Evolutionary conservation across 1,140 invertebrate genomes (phyloP).

Genomic region (Drosophila pachea): DNA sequence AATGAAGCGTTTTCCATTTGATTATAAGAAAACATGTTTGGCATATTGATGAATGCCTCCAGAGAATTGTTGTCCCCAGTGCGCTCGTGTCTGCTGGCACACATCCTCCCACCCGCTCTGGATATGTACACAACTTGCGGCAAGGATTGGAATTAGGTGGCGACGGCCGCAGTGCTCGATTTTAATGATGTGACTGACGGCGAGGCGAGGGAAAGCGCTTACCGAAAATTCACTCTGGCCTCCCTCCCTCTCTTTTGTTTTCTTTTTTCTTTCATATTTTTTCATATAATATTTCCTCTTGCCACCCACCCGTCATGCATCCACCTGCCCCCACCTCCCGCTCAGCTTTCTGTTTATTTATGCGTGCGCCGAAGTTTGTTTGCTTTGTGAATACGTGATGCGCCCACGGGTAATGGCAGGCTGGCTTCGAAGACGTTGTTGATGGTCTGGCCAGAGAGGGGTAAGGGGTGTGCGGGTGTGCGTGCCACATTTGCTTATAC

Average conservation of each 20-base stretch:
- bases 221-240: slow-evolving; percentile 44
- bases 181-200: slow-evolving; percentile 74
- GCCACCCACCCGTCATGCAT: neutral
- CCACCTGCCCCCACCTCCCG: neutral
- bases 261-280: slow-evolving; percentile 38
- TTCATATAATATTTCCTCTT: slow-evolving; percentile 22
- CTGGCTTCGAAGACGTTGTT: neutral
- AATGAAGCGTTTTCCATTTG: slow-evolving; percentile 76
- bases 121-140: slow-evolving; percentile 53
- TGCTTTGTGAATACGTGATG: slow-evolving; percentile 75
- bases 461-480: neutral
- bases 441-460: neutral
- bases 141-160: slow-evolving; percentile 74
- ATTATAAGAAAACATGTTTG: slow-evolving; percentile 76
- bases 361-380: slow-evolving; percentile 68
- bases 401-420: slow-evolving; percentile 33
- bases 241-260: slow-evolving; percentile 23
- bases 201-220: slow-evolving; percentile 32
- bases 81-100: slow-evolving; percentile 30
- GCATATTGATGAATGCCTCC: slow-evolving; percentile 75
- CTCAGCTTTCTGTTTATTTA: slow-evolving; percentile 60
- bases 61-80: slow-evolving; percentile 54
- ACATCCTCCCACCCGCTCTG: slow-evolving; percentile 4
- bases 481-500: slow-evolving; percentile 41
- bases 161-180: slow-evolving; percentile 49